A percentile compares a stretch with the other conserved stretches of the same genome.
phyloP scores from a whole-genome alignment of 1,140 invertebrate genomes.

The Tyrophagus putrescentiae region DNA sequence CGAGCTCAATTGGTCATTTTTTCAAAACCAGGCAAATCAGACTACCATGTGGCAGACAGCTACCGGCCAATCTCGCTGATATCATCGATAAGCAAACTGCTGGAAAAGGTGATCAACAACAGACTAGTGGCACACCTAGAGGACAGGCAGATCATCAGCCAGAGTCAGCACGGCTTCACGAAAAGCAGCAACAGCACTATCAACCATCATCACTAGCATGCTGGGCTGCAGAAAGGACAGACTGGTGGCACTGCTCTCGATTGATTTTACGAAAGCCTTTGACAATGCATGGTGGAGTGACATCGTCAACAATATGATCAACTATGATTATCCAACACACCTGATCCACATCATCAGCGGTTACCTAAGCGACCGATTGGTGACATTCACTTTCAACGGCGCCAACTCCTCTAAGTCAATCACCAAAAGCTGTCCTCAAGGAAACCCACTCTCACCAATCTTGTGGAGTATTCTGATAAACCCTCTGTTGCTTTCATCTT shows the following conservation, averaged over 20 bases:
- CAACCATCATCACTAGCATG: neutral
- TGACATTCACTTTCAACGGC: neutral
- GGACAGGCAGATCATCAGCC: neutral
- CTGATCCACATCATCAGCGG: neutral
- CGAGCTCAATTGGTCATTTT: neutral
- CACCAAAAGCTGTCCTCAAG: constrained; percentile 20
- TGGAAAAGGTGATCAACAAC: neutral
- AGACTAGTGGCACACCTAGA: neutral
- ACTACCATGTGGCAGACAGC: neutral
- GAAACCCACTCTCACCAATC: neutral
- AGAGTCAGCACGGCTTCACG: neutral
- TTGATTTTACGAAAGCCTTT: constrained; percentile 13
- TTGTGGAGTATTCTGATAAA: constrained; percentile 4
- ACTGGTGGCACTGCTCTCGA: neutral
- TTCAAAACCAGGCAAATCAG: neutral
- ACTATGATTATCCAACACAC: neutral
- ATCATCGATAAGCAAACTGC: neutral
- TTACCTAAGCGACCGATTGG: neutral
- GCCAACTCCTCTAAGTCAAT: constrained; percentile 3
- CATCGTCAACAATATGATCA: neutral
- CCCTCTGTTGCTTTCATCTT: neutral
- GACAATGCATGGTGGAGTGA: constrained; percentile 11
- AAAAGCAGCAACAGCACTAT: neutral
- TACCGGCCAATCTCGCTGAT: neutral
- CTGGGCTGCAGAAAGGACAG: neutral